Conservation (phyloP, 2,888 invertebrate species). For the Hyposoter didymator region DNA sequence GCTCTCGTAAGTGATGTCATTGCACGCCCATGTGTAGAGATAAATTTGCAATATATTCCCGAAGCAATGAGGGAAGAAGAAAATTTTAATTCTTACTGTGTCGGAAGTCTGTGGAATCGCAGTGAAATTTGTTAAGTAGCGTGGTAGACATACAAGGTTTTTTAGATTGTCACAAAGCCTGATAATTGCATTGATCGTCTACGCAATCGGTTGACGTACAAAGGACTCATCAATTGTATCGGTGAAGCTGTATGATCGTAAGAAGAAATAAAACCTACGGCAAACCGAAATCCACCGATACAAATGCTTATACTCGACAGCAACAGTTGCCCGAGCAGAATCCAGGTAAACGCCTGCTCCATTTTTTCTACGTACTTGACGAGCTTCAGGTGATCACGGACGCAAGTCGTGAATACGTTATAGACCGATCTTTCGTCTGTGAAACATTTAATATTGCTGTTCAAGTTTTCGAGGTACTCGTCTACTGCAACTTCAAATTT, state of each 20-base stretch:
- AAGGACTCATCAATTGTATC: neutral
- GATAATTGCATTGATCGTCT: neutral
- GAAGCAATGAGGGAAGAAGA: constrained; percentile 70
- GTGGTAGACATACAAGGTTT: neutral
- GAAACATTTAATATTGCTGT: constrained; percentile 11
- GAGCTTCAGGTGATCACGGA: constrained; percentile 67
- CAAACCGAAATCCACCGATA: constrained; percentile 71
- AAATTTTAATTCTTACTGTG: constrained; percentile 63
- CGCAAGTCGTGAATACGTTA: constrained; percentile 63
- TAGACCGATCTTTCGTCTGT: constrained; percentile 34
- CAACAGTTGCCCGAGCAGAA: constrained; percentile 71
- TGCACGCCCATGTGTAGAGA: constrained; percentile 74
- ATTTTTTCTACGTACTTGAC: constrained; percentile 68
- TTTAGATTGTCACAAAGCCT: neutral
- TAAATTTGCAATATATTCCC: constrained; percentile 72
- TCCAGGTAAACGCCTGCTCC: constrained; percentile 68
- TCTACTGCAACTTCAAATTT: constrained; percentile 62
- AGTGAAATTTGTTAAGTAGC: neutral
- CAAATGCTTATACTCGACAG: constrained; percentile 73
- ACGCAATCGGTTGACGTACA: neutral
- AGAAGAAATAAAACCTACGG: constrained; percentile 60
- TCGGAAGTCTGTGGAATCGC: constrained; percentile 59
- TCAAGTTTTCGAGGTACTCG: constrained; percentile 20
- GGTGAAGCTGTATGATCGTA: neutral
- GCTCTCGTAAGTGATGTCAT: constrained; percentile 73